Percentiles rank a stretch among this genome's conserved stretches.
Conservation (phyloP, 2,888 invertebrate species). For the Gandaritis pyraliata region DNA sequence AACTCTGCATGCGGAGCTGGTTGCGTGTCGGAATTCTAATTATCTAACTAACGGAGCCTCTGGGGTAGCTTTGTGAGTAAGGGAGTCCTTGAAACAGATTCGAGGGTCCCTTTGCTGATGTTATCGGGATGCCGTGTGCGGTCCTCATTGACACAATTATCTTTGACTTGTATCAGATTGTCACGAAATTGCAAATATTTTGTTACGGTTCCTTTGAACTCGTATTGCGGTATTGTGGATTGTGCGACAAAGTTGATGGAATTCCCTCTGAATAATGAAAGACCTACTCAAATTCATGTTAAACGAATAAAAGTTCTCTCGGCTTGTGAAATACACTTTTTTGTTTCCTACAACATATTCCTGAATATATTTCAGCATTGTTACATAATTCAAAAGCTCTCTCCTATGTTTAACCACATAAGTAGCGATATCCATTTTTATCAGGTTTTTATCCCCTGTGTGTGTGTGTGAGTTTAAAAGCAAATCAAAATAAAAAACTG, state of each 20-base stretch:
- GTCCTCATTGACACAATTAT: constrained; percentile 55
- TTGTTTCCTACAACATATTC: constrained; percentile 49
- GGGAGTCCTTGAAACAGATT: constrained; percentile 41
- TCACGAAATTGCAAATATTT: constrained; percentile 7
- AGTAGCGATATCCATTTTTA: constrained; percentile 12
- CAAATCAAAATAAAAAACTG: background rate
- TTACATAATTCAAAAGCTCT: constrained; percentile 55
- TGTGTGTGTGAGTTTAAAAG: background rate
- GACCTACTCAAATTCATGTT: constrained; percentile 15
- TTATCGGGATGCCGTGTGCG: constrained; percentile 54
- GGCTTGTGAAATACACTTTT: constrained; percentile 43
- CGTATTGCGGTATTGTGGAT: background rate
- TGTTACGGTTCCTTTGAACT: background rate
- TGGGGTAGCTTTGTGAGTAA: constrained; percentile 44
- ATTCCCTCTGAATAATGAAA: constrained; percentile 9
- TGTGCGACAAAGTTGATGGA: constrained; percentile 4
- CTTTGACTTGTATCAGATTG: constrained; percentile 24
- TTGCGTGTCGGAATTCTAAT: constrained; percentile 55
- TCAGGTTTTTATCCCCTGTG: background rate
- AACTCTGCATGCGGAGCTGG: too few species aligned
- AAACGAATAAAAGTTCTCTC: constrained; percentile 44
- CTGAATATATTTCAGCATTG: constrained; percentile 50
- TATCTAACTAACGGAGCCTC: constrained; percentile 51
- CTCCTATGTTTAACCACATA: constrained; percentile 21
- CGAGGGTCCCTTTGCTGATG: constrained; percentile 49